Percentiles rank a stretch among this genome's conserved stretches.
These are phyloP conservation scores for Archivesica marissinica DNA, from an alignment of 1,140 invertebrate species.

Conservation along the genomic window DNA sequence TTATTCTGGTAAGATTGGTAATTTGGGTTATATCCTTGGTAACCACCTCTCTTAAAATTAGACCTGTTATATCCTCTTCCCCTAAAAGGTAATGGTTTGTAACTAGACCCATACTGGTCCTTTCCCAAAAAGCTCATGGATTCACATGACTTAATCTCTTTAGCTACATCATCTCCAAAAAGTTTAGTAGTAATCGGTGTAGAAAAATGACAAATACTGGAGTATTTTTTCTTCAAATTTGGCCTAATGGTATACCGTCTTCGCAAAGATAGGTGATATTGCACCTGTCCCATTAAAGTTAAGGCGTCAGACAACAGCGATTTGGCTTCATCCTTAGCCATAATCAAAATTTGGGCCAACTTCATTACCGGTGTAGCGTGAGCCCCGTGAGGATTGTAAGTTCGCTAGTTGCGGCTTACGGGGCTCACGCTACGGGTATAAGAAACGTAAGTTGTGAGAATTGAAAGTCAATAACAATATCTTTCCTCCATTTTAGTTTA, in stretches of 20 bases:
- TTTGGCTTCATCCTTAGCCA: not conserved
- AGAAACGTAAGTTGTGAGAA: too few species aligned
- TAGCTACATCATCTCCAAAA: conserved; percentile 37
- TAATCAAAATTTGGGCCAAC: not conserved
- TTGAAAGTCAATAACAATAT: too few species aligned
- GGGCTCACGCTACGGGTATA: too few species aligned
- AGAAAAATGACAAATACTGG: conserved; percentile 5
- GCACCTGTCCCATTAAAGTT: conserved; percentile 36
- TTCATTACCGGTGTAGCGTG: conserved; percentile 32
- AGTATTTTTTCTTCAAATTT: conserved; percentile 40
- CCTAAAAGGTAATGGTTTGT: not conserved
- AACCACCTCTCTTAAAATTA: too few species aligned
- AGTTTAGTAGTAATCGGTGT: conserved; percentile 22
- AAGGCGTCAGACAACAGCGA: conserved; percentile 15
- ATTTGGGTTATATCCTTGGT: too few species aligned
- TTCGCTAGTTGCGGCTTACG: too few species aligned
- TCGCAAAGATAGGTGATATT: conserved; percentile 32
- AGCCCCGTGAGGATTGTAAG: too few species aligned
- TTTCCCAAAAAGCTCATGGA: not conserved
- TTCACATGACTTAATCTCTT: conserved; percentile 40
- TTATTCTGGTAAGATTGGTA: not conserved
- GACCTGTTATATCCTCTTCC: not conserved
- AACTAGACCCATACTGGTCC: too few species aligned
- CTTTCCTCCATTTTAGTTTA: too few species aligned
- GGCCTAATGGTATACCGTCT: conserved; percentile 34